phyloP scores from a whole-genome alignment of 2,888 invertebrate species.

The Xanthorhoe spadicearia region DNA sequence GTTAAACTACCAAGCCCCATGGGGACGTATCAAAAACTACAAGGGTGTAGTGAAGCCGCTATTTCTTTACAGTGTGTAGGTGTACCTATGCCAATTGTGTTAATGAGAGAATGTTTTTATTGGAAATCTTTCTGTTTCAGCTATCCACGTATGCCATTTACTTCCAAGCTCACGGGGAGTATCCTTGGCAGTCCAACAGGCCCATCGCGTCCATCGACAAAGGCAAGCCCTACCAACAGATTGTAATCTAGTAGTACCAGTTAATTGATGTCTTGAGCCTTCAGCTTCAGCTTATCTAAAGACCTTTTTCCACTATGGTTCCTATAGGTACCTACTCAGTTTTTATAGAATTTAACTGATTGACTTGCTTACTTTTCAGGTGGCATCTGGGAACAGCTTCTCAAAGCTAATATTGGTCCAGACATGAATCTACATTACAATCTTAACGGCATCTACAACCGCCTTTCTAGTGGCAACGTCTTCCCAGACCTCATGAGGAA shows the following conservation, averaged over 20 bases:
- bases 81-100: no score
- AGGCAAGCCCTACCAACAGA: conserved; percentile 53
- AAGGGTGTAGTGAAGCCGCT: no score
- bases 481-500: conserved; percentile 74
- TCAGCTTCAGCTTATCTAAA: no score
- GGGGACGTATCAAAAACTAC: no score
- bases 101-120: neutral
- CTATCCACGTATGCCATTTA: conserved; percentile 77
- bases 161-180: conserved; percentile 81
- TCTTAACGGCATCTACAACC: conserved; percentile 77
- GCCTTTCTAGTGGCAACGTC: conserved; percentile 65
- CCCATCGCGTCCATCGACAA: conserved; percentile 72
- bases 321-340: no score
- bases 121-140: conserved; percentile 52
- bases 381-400: conserved; percentile 79
- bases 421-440: conserved; percentile 82
- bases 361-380: conserved; percentile 51
- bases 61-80: no score
- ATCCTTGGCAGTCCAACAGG: conserved; percentile 78
- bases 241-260: no score
- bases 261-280: no score
- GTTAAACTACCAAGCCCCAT: no score
- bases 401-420: conserved; percentile 81
- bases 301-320: no score
- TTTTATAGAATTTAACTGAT: neutral